Evolutionary conservation across 2,113 vertebrate genomes (phyloP).

Genomic region (Dendrocopos noguchii): DNA sequence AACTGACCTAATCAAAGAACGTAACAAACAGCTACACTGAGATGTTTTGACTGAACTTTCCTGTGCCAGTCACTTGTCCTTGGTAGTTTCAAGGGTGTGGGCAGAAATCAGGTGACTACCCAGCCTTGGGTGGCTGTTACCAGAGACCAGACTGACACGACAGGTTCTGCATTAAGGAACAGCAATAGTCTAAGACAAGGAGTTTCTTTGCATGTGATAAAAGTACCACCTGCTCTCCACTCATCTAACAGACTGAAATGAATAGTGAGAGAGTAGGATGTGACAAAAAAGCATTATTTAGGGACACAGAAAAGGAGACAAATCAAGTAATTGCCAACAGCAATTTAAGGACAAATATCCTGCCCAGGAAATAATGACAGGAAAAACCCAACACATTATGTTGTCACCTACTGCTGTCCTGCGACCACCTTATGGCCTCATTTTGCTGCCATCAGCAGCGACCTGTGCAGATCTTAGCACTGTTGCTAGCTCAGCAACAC

Average conservation of each 20-base stretch:
- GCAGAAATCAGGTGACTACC: not conserved
- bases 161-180: not conserved
- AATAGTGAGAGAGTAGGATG: slow-evolving; percentile 19
- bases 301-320: not conserved
- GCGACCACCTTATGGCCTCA: not conserved
- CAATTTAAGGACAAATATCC: not conserved
- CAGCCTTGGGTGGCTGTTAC: not conserved
- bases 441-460: not conserved
- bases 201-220: not conserved
- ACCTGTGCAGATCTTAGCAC: not conserved
- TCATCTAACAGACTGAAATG: not conserved
- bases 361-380: not conserved
- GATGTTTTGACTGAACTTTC: not conserved
- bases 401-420: not conserved
- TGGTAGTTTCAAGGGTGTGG: not conserved
- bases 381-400: not conserved
- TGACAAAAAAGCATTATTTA: slow-evolving; percentile 33
- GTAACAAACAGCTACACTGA: not conserved
- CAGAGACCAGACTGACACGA: not conserved
- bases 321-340: not conserved
- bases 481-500: not conserved
- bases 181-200: not conserved
- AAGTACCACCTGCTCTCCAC: not conserved
- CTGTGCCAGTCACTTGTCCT: accelerated
- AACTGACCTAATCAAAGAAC: not conserved